A percentile compares a stretch with the other conserved stretches of the same genome.
Evolutionary conservation across 2,113 vertebrate genomes (phyloP).

Genomic region (Corythoichthys haematopterus): DNA sequence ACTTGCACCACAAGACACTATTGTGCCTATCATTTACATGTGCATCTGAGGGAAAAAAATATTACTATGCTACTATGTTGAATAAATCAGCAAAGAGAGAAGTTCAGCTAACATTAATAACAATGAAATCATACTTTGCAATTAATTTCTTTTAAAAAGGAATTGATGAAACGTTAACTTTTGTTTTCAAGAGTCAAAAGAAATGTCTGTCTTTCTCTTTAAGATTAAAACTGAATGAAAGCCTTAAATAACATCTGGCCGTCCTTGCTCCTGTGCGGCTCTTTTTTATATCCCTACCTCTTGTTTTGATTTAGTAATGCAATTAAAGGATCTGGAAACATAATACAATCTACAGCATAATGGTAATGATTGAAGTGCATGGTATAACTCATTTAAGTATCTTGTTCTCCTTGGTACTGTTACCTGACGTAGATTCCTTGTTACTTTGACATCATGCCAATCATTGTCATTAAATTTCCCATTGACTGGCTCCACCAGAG

Average conservation of each 20-base stretch:
- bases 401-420: conserved; percentile 85
- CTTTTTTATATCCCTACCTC: conserved; percentile 62
- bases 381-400: conserved; percentile 70
- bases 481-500: conserved; percentile 99
- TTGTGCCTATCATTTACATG: no score
- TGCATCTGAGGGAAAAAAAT: no score
- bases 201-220: not conserved
- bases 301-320: conserved; percentile 40
- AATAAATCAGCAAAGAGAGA: not conserved
- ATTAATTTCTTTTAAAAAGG: not conserved
- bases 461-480: conserved; percentile 99
- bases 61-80: no score
- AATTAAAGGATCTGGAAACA: conserved; percentile 40
- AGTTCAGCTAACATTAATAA: not conserved
- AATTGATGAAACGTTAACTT: not conserved
- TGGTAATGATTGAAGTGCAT: conserved; percentile 68
- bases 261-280: conserved; percentile 85
- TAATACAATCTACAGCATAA: conserved; percentile 44
- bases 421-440: conserved; percentile 99
- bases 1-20: no score
- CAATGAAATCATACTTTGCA: not conserved
- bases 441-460: conserved; percentile 99
- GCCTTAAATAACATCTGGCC: conserved; percentile 67
- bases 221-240: conserved; percentile 22
- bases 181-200: not conserved